phyloP scores from a whole-genome alignment of 2,888 invertebrate species.

The Hydropsyche betteni region DNA sequence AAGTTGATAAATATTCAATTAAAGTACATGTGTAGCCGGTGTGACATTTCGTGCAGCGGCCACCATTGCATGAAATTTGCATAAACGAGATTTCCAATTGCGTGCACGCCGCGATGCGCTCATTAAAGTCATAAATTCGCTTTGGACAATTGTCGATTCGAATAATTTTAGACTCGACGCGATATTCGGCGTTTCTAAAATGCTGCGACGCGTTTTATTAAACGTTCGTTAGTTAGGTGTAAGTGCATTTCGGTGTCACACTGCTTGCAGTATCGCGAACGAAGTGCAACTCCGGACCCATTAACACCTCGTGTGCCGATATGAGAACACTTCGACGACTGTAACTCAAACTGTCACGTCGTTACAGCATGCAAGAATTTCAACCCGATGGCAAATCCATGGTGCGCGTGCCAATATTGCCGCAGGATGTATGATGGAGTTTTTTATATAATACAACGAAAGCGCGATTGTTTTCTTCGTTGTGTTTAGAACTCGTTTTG shows the following conservation, averaged over 20 bases:
- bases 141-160: background rate
- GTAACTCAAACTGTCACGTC: conserved; percentile 16
- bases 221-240: conserved; percentile 27
- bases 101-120: background rate
- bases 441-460: no score
- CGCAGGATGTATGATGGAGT: no score
- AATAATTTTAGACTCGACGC: background rate
- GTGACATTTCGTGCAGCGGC: conserved; percentile 25
- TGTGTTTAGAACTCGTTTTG: background rate
- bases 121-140: background rate
- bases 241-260: conserved; percentile 45
- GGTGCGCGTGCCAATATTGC: no score
- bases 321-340: conserved; percentile 26
- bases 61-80: background rate
- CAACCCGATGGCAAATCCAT: background rate
- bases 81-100: conserved; percentile 12
- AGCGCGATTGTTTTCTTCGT: background rate
- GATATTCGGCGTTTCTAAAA: background rate
- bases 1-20: conserved; percentile 2
- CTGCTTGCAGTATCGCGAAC: conserved; percentile 31
- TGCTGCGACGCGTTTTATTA: conserved; percentile 6
- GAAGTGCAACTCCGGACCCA: conserved; percentile 33
- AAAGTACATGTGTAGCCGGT: conserved; percentile 7
- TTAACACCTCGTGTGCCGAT: conserved; percentile 39
- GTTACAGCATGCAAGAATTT: conserved; percentile 19